Evolutionary conservation across 64 coral and sea anemone genomes (phyloP).

Genomic region (Montipora foliosa): DNA sequence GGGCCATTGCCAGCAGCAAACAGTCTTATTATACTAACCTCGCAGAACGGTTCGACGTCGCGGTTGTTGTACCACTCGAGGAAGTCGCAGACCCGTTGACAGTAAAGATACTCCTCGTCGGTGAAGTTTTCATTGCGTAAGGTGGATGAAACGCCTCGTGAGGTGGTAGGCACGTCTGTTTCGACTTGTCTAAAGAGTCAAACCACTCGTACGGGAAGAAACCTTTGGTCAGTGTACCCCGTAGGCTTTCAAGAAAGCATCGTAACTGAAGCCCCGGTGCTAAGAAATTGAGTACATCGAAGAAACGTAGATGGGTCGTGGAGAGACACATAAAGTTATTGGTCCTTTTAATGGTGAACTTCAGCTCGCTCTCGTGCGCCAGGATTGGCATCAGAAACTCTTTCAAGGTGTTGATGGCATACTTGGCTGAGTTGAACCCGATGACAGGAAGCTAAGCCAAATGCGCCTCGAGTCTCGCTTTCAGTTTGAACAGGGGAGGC

Average conservation of each 20-base stretch:
- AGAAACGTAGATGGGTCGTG: constrained; percentile 29
- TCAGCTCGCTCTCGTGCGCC: background rate
- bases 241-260: too few relatives aligned
- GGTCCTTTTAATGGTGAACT: constrained; percentile 24
- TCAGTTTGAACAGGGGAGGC: too few relatives aligned
- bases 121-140: background rate
- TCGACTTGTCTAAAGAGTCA: constrained; percentile 17
- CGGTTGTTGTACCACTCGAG: constrained; percentile 39
- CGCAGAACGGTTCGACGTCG: constrained; percentile 14
- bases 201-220: background rate
- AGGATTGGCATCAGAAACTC: too few relatives aligned
- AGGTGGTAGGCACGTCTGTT: background rate
- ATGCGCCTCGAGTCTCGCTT: too few relatives aligned
- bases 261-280: background rate
- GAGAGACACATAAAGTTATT: background rate
- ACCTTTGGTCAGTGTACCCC: too few relatives aligned
- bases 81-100: constrained; percentile 44
- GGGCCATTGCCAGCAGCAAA: too few relatives aligned
- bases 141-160: background rate
- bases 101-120: background rate
- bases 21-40: background rate
- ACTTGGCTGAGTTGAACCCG: too few relatives aligned
- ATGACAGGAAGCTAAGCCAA: too few relatives aligned
- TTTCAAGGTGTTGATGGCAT: too few relatives aligned
- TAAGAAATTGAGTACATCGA: constrained; percentile 18